These are phyloP conservation scores for Heteronetta atricapilla DNA, from an alignment of 2,113 vertebrate species.

Conservation along the genomic window DNA sequence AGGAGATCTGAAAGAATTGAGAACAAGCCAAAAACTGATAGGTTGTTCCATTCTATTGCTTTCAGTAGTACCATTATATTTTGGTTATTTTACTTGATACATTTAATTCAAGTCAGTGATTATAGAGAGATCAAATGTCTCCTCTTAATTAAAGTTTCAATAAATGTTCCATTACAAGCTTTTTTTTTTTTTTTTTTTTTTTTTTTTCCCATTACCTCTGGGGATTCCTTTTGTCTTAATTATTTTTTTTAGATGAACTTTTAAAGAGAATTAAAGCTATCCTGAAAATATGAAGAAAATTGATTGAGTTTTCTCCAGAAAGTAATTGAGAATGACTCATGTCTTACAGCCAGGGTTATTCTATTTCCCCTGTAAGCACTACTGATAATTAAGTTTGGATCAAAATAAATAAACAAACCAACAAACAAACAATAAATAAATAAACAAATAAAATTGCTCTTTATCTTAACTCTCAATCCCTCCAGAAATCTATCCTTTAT, in stretches of 20 bases:
- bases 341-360: background rate
- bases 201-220: background rate
- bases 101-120: constrained; percentile 17
- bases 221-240: background rate
- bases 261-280: background rate
- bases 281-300: background rate
- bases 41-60: background rate
- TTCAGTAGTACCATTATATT: background rate
- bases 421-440: background rate
- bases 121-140: constrained; percentile 5
- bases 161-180: background rate
- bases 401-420: background rate
- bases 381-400: background rate
- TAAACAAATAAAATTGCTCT: background rate
- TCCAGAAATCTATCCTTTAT: background rate
- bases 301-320: background rate
- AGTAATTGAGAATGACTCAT: background rate
- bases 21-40: background rate
- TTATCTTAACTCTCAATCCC: background rate
- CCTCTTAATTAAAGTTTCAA: background rate
- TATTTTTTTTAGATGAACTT: background rate
- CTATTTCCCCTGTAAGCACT: background rate
- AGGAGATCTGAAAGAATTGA: background rate
- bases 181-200: background rate
- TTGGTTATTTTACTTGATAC: background rate